Conservation (phyloP, 2,888 invertebrate species). For the Amphipoea lucens region DNA sequence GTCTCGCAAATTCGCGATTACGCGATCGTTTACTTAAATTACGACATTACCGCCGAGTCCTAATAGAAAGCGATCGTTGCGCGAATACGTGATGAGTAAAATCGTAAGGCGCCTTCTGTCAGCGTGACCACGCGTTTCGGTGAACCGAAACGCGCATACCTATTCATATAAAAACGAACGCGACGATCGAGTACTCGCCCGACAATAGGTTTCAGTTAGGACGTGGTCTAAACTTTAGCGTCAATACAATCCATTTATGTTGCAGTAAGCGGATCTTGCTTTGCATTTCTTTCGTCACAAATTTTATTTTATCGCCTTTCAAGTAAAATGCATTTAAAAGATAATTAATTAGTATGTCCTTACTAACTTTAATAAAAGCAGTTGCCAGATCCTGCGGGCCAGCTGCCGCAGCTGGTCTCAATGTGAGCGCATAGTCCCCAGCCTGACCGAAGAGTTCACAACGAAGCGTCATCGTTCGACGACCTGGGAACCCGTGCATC, state of each 20-base stretch:
- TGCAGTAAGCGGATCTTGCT: not conserved
- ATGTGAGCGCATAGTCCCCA: constrained; percentile 94
- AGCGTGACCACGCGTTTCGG: no score
- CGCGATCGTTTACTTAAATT: not conserved
- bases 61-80: not conserved
- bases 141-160: no score
- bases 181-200: not conserved
- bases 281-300: not conserved
- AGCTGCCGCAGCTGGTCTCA: constrained; percentile 92
- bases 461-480: constrained; percentile 92
- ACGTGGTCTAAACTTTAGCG: not conserved
- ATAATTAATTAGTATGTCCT: not conserved
- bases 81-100: not conserved
- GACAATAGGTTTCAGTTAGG: not conserved
- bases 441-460: constrained; percentile 96
- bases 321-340: not conserved
- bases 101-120: no score
- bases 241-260: not conserved
- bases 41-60: not conserved
- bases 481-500: constrained; percentile 92
- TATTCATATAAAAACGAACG: not conserved
- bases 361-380: constrained; percentile 92
- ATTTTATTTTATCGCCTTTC: not conserved
- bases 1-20: not conserved
- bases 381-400: constrained; percentile 92